phyloP scores from a whole-genome alignment of 2,888 invertebrate genomes.

The Dascillus cervinus region DNA sequence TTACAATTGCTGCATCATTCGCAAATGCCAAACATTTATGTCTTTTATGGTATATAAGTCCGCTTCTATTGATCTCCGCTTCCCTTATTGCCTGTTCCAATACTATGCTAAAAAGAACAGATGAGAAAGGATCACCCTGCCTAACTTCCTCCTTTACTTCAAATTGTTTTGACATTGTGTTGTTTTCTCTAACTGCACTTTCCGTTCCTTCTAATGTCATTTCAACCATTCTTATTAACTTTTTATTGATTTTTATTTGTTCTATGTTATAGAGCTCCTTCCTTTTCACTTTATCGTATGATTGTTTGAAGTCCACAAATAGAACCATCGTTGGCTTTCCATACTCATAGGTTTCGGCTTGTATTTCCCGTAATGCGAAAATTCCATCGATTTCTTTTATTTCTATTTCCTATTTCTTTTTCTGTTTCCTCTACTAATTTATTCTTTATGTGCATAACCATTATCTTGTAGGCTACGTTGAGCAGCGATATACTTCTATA shows the following conservation, averaged over 20 bases:
- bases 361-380: conserved; percentile 7
- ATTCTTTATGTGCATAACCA: conserved; percentile 4
- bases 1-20: conserved; percentile 6
- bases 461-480: conserved; percentile 10
- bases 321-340: conserved; percentile 4
- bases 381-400: conserved; percentile 8
- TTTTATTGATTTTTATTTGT: too few relatives aligned
- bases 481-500: conserved; percentile 8
- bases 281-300: conserved; percentile 10
- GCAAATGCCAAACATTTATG: conserved; percentile 4
- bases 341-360: conserved; percentile 6
- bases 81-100: conserved; percentile 5
- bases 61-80: conserved; percentile 1
- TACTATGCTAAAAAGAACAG: too few relatives aligned
- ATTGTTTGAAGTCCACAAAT: conserved; percentile 11
- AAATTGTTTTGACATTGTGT: conserved; percentile 9
- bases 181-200: conserved; percentile 9
- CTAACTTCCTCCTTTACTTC: conserved; percentile 4
- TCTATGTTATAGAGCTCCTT: conserved; percentile 5
- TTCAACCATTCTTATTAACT: too few relatives aligned
- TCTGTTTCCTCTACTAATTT: conserved; percentile 8
- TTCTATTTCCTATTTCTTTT: conserved; percentile 6
- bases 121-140: conserved; percentile 8
- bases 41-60: conserved; percentile 5
- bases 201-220: too few relatives aligned